Percentiles rank a stretch among this genome's conserved stretches.
Evolutionary conservation across 2,888 invertebrate species (phyloP).

Genomic region (Lobophora halterata): DNA sequence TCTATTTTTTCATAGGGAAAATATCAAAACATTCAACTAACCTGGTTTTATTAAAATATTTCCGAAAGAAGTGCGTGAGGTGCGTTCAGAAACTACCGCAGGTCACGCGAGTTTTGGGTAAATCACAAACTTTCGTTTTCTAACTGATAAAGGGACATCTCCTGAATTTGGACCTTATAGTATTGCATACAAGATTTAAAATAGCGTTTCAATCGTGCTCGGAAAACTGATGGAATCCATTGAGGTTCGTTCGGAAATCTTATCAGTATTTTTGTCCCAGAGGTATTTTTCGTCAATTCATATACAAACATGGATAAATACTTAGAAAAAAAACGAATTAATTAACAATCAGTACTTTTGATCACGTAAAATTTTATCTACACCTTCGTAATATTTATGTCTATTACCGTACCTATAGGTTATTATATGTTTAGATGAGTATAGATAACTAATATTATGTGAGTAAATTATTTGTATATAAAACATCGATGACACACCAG

Average conservation of each 20-base stretch:
- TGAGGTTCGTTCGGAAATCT: constrained; percentile 47
- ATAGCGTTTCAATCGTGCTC: background rate
- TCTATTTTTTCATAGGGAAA: constrained; percentile 38
- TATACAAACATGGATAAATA: constrained; percentile 62
- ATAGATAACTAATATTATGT: too few species aligned
- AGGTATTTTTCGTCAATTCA: constrained; percentile 57
- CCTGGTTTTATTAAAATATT: constrained; percentile 77
- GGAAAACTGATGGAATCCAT: constrained; percentile 29
- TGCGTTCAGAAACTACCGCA: constrained; percentile 59
- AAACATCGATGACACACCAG: too few species aligned
- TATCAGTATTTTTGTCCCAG: constrained; percentile 69
- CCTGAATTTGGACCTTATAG: constrained; percentile 35
- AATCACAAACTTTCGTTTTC: constrained; percentile 45
- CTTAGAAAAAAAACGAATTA: constrained; percentile 57
- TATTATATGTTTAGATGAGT: too few species aligned
- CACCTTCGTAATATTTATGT: too few species aligned
- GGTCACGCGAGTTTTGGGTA: constrained; percentile 57
- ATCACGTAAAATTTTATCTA: too few species aligned
- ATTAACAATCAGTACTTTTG: too few species aligned
- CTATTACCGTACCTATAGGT: too few species aligned
- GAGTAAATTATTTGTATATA: too few species aligned
- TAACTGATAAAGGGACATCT: constrained; percentile 27
- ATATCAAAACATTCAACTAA: constrained; percentile 68
- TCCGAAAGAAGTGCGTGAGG: constrained; percentile 72
- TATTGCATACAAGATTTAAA: constrained; percentile 22